Percentiles rank a stretch among this genome's conserved stretches.
phyloP scores from a whole-genome alignment of 2,113 vertebrate species.

The Erythrocercus mccallii region DNA sequence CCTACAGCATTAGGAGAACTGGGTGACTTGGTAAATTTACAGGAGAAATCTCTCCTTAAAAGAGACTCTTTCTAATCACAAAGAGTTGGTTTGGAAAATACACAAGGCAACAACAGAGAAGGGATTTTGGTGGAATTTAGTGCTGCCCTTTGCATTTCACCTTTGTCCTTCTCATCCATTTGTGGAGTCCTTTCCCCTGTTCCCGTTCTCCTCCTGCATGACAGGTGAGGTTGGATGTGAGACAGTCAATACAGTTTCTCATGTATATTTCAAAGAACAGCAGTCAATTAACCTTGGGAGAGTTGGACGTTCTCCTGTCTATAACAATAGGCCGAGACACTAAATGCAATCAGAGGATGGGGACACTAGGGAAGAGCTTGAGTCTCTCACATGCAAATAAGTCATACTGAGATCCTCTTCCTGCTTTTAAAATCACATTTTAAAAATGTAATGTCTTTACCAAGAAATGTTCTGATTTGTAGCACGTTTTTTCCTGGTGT shows the following conservation, averaged over 20 bases:
- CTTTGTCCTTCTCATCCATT: conserved; percentile 44
- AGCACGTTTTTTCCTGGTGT: background rate
- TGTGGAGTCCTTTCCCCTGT: conserved; percentile 15
- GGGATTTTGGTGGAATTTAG: background rate
- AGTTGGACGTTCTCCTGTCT: conserved; percentile 54
- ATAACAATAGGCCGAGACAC: background rate
- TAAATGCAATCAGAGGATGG: background rate
- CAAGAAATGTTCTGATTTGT: background rate
- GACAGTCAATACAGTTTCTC: conserved; percentile 64
- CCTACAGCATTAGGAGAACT: background rate
- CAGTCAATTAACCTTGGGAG: conserved; percentile 72
- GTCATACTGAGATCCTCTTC: background rate
- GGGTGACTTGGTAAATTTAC: background rate
- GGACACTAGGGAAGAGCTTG: background rate
- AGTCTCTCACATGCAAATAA: background rate
- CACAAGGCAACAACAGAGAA: background rate
- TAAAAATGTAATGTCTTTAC: background rate
- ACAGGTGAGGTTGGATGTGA: conserved; percentile 62
- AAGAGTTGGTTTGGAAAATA: background rate
- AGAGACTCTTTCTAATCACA: background rate
- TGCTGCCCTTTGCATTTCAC: conserved; percentile 19
- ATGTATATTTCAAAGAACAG: conserved; percentile 70
- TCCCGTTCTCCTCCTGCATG: conserved; percentile 16
- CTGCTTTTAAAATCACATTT: background rate
- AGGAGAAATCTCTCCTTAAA: background rate